Evolutionary conservation across 2,113 vertebrate species (phyloP), one percentile per base, ranked within the genome.

Genomic region (Epinephelus lanceolatus): DNA sequence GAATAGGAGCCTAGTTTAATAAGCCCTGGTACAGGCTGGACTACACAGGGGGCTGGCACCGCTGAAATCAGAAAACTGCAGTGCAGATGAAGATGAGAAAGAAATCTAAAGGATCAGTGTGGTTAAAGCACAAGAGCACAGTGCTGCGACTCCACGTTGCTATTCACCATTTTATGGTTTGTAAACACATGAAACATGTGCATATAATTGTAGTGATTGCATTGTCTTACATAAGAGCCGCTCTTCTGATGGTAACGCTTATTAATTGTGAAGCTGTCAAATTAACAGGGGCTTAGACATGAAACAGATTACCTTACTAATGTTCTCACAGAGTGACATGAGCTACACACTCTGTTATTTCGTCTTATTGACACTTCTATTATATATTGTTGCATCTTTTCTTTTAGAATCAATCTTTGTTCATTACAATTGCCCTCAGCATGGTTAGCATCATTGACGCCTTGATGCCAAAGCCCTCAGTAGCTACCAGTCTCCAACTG

Each of bases 1-100:
- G 91, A 93, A 93, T 89, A 85, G 82, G 63, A 85, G 86, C 63
- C 86, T 87, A 62, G 86, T 92, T 94, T 94, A 94, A 93, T 93
- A 93, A 93, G 92, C 86, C 71, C 69, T 89, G 88, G 88, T 92
- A 83, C 88, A 84, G 75, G 72, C 91, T 91, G 91, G 91, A 88
- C 93, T 75, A 85, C 89, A 88, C 91, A 81, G 91, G 91, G 91
- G 88, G 92, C 89, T 94, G 92, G 91, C 90, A 93, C 85, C 55
- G 57, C 80, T 84, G 69, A 88, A 89, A 84, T 81, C 81, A 89
- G 77, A 91, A 91, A 87, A 84, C 84, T 88, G 90, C 91, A 91
- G 78, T 88, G 87, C 87, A 91, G 92, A 92, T 90, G 80, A 93
- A 85, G 87, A 93, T 76, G 69, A 89, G 71, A 84, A 62, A 57